A percentile compares a stretch with the other conserved stretches of the same genome.
Evolutionary conservation across 2,888 invertebrate genomes (phyloP).

Genomic region (Drosophila limbata): DNA sequence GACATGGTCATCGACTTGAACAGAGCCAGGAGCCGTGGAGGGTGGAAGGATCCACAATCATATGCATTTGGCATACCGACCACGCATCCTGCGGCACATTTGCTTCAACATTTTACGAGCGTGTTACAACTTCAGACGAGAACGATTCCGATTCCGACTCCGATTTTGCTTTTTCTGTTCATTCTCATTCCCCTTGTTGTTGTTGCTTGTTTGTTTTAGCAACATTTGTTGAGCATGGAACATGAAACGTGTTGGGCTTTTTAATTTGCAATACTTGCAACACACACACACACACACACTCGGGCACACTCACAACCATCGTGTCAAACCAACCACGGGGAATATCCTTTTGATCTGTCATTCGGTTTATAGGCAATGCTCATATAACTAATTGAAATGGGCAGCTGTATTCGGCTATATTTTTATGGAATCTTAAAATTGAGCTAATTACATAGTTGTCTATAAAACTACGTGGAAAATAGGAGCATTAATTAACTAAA

Average conservation of each 20-base stretch:
- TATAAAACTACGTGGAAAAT: background rate
- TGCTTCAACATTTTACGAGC: conserved; percentile 66
- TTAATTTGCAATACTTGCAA: conserved; percentile 59
- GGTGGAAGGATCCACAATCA: conserved; percentile 13
- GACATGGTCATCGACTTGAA: conserved; percentile 27
- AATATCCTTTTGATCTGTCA: conserved; percentile 42
- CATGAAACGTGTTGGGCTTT: conserved; percentile 70
- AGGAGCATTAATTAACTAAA: background rate
- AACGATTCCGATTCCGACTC: conserved; percentile 13
- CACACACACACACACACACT: conserved; percentile 4
- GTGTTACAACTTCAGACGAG: conserved; percentile 38
- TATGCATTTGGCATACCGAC: conserved; percentile 68
- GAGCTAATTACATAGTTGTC: conserved; percentile 3
- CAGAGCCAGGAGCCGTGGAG: background rate
- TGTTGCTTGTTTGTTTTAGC: conserved; percentile 51
- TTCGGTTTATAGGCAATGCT: conserved; percentile 26
- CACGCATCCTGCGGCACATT: conserved; percentile 49
- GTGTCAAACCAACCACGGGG: conserved; percentile 12
- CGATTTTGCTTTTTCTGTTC: conserved; percentile 8
- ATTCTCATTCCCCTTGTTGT: background rate
- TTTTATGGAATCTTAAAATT: background rate
- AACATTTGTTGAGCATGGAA: conserved; percentile 36
- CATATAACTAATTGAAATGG: conserved; percentile 13
- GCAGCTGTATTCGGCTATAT: background rate
- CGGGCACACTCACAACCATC: background rate